Conservation (phyloP, 2,113 vertebrate species). For the Eulemur macaco region DNA sequence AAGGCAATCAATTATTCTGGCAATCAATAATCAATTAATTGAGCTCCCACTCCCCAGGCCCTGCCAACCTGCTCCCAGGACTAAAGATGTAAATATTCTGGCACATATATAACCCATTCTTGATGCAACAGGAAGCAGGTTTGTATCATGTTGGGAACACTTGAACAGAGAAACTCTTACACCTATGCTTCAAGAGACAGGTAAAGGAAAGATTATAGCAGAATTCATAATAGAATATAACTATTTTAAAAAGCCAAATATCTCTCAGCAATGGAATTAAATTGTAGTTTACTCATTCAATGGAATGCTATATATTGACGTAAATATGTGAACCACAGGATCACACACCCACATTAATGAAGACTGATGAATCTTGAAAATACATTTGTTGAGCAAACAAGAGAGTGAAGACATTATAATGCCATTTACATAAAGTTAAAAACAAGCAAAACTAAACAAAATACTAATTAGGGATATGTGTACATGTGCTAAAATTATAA, state of each 20-base stretch:
- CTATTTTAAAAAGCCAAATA: neutral
- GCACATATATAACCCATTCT: neutral
- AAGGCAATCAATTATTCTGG: neutral
- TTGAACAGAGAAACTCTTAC: neutral
- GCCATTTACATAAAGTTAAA: conserved; percentile 1
- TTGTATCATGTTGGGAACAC: neutral
- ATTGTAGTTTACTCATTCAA: neutral
- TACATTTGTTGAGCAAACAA: neutral
- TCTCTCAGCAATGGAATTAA: neutral
- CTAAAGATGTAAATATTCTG: neutral
- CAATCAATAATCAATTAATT: neutral
- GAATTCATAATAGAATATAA: neutral
- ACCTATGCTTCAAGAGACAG: neutral
- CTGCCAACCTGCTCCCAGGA: neutral
- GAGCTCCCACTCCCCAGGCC: neutral
- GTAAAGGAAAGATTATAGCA: neutral
- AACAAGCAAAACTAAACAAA: conserved; percentile 16
- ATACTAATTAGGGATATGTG: neutral
- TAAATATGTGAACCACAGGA: neutral
- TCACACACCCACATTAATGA: neutral
- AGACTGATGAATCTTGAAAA: neutral
- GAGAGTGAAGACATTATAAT: neutral
- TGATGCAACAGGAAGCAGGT: neutral
- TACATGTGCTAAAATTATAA: neutral
- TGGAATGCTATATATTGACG: neutral